These are phyloP conservation scores for Mesoligia furuncula DNA, from an alignment of 2,888 invertebrate species.

Conservation along the genomic window DNA sequence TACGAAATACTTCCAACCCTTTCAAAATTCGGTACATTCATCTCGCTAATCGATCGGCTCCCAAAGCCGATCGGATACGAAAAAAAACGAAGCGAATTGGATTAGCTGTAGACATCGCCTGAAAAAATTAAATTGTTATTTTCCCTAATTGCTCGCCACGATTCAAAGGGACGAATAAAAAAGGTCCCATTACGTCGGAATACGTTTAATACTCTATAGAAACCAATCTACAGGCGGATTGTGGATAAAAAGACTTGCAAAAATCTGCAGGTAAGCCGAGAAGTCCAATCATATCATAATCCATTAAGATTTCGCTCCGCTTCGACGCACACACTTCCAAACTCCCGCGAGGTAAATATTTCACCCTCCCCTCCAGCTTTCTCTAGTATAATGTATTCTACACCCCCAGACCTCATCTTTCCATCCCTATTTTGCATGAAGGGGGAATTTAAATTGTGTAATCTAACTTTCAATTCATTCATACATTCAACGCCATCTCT, in stretches of 20 bases:
- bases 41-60: slow-evolving; percentile 72
- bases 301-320: slow-evolving; percentile 89
- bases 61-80: slow-evolving; percentile 66
- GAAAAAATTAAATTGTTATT: slow-evolving; percentile 80
- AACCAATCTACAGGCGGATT: slow-evolving; percentile 74
- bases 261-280: slow-evolving; percentile 84
- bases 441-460: slow-evolving; percentile 91
- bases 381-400: slow-evolving; percentile 86
- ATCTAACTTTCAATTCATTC: slow-evolving; percentile 91
- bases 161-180: slow-evolving; percentile 72
- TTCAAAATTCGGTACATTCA: slow-evolving; percentile 72
- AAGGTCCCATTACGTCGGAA: slow-evolving; percentile 66
- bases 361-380: slow-evolving; percentile 79
- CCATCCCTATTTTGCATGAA: slow-evolving; percentile 90
- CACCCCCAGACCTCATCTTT: slow-evolving; percentile 89
- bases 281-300: slow-evolving; percentile 89
- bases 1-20: slow-evolving; percentile 57
- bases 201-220: slow-evolving; percentile 78
- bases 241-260: slow-evolving; percentile 74
- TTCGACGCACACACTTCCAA: slow-evolving; percentile 87
- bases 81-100: slow-evolving; percentile 69
- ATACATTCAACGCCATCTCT: slow-evolving; percentile 90
- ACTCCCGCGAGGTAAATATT: slow-evolving; percentile 89
- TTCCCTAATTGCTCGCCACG: slow-evolving; percentile 78
- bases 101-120: slow-evolving; percentile 69